phyloP scores from a whole-genome alignment of 2,888 invertebrate genomes.

The Heliconius charithonia region DNA sequence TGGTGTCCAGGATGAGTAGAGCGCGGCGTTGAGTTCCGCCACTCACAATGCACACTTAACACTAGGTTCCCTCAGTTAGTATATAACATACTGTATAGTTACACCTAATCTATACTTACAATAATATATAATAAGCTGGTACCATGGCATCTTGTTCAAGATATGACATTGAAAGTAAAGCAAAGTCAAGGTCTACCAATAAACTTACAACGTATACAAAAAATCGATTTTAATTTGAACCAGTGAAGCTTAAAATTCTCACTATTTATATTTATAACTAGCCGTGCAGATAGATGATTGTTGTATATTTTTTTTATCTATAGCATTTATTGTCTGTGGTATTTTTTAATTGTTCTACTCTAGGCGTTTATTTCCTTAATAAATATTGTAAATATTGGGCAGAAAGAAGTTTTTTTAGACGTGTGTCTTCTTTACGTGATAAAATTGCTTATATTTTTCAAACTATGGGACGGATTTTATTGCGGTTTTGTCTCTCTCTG shows the following conservation, averaged over 20 bases:
- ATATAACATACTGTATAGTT: no score
- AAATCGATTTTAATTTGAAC: slow-evolving; percentile 3
- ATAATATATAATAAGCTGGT: no score
- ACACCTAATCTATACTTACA: no score
- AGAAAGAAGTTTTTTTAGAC: background rate
- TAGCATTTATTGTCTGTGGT: background rate
- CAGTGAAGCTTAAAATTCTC: slow-evolving; percentile 15
- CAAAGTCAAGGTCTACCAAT: slow-evolving; percentile 32
- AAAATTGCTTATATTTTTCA: no score
- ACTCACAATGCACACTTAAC: no score
- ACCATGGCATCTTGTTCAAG: background rate
- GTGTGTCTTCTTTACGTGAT: no score
- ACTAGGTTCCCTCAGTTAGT: no score
- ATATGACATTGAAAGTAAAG: slow-evolving; percentile 12
- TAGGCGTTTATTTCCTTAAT: background rate
- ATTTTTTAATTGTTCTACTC: background rate
- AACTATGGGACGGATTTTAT: no score
- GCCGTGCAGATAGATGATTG: slow-evolving; percentile 6
- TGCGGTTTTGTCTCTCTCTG: background rate
- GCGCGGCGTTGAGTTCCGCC: no score
- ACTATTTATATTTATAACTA: slow-evolving; percentile 16
- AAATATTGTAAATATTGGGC: background rate
- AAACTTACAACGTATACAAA: slow-evolving; percentile 8
- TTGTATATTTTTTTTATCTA: slow-evolving; percentile 14
- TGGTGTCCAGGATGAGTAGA: no score